These are phyloP conservation scores for Procambarus virginalis DNA, from an alignment of 1,140 invertebrate genomes.

Conservation along the genomic window DNA sequence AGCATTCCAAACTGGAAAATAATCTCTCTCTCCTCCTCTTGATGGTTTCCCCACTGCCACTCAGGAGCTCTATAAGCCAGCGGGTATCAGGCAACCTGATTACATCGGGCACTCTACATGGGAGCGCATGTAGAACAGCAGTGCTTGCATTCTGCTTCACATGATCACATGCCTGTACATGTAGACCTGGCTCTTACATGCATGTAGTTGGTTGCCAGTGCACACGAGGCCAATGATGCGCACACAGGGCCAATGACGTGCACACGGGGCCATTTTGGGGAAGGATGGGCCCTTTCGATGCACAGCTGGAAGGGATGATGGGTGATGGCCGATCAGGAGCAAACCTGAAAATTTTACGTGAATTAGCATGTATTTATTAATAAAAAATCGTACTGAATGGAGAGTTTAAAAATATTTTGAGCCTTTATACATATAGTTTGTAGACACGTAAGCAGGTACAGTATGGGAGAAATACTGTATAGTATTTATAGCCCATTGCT, in stretches of 20 bases:
- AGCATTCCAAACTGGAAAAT: neutral
- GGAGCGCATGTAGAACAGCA: neutral
- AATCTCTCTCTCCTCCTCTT: neutral
- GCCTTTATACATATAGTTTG: too few relatives aligned
- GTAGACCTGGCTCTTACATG: neutral
- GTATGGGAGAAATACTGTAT: too few relatives aligned
- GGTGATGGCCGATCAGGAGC: neutral
- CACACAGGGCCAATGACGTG: constrained; percentile 23
- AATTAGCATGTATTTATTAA: too few relatives aligned
- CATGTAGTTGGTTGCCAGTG: neutral
- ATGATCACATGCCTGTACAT: neutral
- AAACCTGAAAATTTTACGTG: neutral
- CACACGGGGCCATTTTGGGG: constrained; percentile 1
- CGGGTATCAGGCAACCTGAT: neutral
- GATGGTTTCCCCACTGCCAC: neutral
- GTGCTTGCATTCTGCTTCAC: neutral
- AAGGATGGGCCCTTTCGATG: neutral
- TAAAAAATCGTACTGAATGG: too few relatives aligned
- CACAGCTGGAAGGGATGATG: neutral
- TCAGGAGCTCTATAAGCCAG: neutral
- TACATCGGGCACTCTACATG: too few relatives aligned
- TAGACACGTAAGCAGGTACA: too few relatives aligned
- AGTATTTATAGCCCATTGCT: too few relatives aligned
- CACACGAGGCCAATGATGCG: neutral
- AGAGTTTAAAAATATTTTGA: too few relatives aligned